These are phyloP conservation scores for Osedax fenrisi DNA, from an alignment of 2,888 invertebrate species.

Conservation along the genomic window DNA sequence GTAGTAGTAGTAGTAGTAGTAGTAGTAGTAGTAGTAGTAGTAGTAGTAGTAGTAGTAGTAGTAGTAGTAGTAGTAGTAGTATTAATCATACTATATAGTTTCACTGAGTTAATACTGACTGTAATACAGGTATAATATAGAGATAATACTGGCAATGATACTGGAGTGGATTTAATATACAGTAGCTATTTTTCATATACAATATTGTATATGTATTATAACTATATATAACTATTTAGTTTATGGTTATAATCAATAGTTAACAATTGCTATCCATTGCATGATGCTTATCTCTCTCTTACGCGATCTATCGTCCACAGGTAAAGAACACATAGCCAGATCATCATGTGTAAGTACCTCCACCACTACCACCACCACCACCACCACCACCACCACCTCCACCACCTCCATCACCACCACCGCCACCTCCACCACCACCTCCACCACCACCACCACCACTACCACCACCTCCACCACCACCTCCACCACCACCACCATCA, in stretches of 20 bases:
- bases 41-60: conserved; percentile 32
- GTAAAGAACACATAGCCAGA: conserved; percentile 25
- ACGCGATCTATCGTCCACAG: conserved; percentile 23
- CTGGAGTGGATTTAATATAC: too few relatives aligned
- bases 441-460: not conserved
- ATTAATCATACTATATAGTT: not conserved
- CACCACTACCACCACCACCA: not conserved
- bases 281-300: too few relatives aligned
- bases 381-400: not conserved
- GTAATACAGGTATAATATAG: too few relatives aligned
- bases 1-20: conserved; percentile 26
- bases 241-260: too few relatives aligned
- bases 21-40: conserved; percentile 33
- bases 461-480: not conserved
- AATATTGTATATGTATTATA: too few relatives aligned
- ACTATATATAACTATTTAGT: too few relatives aligned
- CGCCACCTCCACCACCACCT: not conserved
- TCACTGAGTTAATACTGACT: too few relatives aligned
- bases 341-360: conserved; percentile 34
- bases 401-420: conserved; percentile 2
- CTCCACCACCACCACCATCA: conserved; percentile 1
- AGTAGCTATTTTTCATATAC: too few relatives aligned
- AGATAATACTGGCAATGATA: too few relatives aligned
- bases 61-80: conserved; percentile 30
- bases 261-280: too few relatives aligned